Evolutionary conservation across 2,113 vertebrate genomes (phyloP).

Genomic region (Mormyrus iriodes): DNA sequence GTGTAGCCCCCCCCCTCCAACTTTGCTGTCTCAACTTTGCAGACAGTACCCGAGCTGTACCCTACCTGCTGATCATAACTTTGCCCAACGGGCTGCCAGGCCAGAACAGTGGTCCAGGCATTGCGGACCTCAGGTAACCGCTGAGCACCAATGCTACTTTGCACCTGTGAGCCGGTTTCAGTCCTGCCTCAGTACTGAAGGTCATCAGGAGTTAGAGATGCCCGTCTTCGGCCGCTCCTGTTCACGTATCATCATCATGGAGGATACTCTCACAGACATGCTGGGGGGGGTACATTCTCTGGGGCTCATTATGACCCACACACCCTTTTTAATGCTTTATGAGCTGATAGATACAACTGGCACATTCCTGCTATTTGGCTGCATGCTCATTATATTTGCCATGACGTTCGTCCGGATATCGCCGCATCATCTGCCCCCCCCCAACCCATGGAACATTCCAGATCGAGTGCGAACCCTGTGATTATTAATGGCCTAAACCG

Average conservation of each 20-base stretch:
- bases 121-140: not conserved
- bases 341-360: not conserved
- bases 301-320: not conserved
- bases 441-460: not conserved
- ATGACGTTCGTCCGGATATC: not conserved
- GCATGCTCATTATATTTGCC: conserved; percentile 9
- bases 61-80: not conserved
- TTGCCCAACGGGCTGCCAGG: not conserved
- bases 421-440: not conserved
- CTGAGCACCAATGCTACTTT: not conserved
- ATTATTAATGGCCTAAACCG: not conserved
- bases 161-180: not conserved
- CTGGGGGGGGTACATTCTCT: not conserved
- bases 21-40: not conserved
- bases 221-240: not conserved
- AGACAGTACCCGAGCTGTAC: not conserved
- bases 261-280: conserved; percentile 15
- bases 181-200: not conserved
- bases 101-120: not conserved
- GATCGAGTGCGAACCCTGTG: not conserved
- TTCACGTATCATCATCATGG: not conserved
- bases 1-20: not conserved
- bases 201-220: not conserved
- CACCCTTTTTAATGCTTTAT: not conserved
- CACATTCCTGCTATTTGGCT: conserved; percentile 11